phyloP scores from a whole-genome alignment of 2,888 invertebrate genomes.

The Orthosia gracilis region DNA sequence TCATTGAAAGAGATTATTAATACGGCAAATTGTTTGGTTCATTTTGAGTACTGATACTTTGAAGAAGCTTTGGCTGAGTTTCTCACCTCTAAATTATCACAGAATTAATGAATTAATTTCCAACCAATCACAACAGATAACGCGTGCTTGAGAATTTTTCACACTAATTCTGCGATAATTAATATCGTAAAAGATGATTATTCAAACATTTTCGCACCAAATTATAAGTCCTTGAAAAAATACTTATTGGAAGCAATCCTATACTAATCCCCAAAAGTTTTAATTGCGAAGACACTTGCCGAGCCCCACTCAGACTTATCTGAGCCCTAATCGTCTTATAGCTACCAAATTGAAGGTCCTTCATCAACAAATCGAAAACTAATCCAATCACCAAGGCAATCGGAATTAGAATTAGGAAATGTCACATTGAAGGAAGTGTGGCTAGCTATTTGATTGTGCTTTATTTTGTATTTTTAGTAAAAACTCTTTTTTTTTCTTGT shows the following conservation, averaged over 20 bases:
- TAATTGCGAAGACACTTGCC: slow-evolving; percentile 43
- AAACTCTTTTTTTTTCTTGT: no score
- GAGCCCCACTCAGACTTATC: slow-evolving; percentile 30
- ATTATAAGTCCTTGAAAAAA: not conserved
- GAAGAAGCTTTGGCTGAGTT: not conserved
- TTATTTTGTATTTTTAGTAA: not conserved
- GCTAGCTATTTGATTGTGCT: not conserved
- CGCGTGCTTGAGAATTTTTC: no score
- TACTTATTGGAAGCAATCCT: slow-evolving; percentile 5
- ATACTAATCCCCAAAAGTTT: slow-evolving; percentile 33
- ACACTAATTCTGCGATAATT: no score
- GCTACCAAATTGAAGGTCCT: slow-evolving; percentile 29
- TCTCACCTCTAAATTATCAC: no score
- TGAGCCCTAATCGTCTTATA: slow-evolving; percentile 43
- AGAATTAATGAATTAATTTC: no score
- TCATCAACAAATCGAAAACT: slow-evolving; percentile 59
- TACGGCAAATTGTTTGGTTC: not conserved
- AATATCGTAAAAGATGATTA: not conserved
- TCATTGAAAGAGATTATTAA: not conserved
- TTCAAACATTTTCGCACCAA: not conserved
- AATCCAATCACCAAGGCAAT: slow-evolving; percentile 48
- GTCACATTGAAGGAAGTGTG: not conserved
- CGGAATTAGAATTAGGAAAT: slow-evolving; percentile 23
- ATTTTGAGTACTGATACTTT: not conserved
- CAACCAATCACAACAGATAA: no score